A percentile compares a stretch with the other conserved stretches of the same genome.
phyloP scores from a whole-genome alignment of 2,888 invertebrate genomes.

The Thumatha senex region DNA sequence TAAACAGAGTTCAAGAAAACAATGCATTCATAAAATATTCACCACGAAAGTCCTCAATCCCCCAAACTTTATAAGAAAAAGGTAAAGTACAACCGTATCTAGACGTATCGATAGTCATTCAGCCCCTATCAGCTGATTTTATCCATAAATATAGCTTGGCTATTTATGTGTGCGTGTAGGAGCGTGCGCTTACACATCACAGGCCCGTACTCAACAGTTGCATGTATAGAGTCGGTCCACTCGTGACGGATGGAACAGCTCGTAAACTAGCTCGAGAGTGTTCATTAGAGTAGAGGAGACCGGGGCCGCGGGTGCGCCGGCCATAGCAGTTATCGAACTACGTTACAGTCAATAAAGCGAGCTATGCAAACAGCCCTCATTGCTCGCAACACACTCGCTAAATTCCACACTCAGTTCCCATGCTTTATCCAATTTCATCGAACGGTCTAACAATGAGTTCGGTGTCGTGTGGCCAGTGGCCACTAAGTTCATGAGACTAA shows the following conservation, averaged over 20 bases:
- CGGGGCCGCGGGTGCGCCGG: constrained; percentile 38
- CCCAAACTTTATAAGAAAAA: constrained; percentile 14
- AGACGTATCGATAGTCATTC: constrained; percentile 14
- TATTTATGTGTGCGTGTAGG: constrained; percentile 6
- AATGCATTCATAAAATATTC: constrained; percentile 77
- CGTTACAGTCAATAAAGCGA: constrained; percentile 80
- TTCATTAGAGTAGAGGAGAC: constrained; percentile 61
- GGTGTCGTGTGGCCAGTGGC: constrained; percentile 70
- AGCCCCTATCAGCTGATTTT: constrained; percentile 47
- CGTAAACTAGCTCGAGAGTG: constrained; percentile 55
- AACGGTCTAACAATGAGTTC: constrained; percentile 72
- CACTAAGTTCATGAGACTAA: constrained; percentile 59
- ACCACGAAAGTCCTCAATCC: constrained; percentile 54
- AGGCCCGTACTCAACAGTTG: constrained; percentile 18
- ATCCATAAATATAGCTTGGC: constrained; percentile 23
- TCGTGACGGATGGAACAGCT: constrained; percentile 54
- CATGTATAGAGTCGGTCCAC: constrained; percentile 34
- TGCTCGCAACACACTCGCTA: constrained; percentile 60
- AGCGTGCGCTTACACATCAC: constrained; percentile 4
- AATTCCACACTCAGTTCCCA: constrained; percentile 77
- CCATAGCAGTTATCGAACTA: constrained; percentile 58
- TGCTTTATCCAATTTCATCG: constrained; percentile 80
- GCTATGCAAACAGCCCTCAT: constrained; percentile 75
- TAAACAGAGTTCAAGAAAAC: constrained; percentile 59
- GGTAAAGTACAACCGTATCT: constrained; percentile 9